Evolutionary conservation across 1,140 invertebrate species (phyloP).

Genomic region (Teleogryllus occipitalis): DNA sequence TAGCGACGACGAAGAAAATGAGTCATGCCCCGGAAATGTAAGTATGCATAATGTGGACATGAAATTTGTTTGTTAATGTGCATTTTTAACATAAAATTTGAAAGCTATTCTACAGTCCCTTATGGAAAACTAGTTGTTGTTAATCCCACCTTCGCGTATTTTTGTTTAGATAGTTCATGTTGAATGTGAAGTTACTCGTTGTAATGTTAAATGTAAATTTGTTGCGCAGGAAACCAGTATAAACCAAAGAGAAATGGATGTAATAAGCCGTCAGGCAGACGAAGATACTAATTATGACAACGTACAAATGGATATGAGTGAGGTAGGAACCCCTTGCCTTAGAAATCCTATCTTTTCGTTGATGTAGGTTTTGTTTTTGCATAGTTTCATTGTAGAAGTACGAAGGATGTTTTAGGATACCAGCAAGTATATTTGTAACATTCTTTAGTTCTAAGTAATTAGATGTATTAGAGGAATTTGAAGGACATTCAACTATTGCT

Average conservation of each 20-base stretch:
- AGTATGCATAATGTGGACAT: no score
- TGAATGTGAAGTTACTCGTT: no score
- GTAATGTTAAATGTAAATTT: no score
- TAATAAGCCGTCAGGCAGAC: constrained; percentile 19
- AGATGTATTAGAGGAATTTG: no score
- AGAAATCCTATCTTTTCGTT: neutral
- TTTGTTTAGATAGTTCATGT: no score
- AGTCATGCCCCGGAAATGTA: constrained; percentile 9
- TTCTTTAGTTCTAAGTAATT: no score
- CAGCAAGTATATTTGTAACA: neutral
- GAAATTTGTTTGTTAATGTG: no score
- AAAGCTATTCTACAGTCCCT: no score
- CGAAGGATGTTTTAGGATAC: neutral
- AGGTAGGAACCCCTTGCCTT: constrained; percentile 25
- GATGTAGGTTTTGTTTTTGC: neutral
- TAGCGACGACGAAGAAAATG: constrained; percentile 18
- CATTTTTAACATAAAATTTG: no score
- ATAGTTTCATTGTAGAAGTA: neutral
- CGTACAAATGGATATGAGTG: constrained; percentile 30
- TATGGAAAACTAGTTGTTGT: no score
- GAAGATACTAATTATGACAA: constrained; percentile 30
- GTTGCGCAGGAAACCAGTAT: neutral
- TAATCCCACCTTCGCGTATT: no score
- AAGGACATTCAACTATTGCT: neutral
- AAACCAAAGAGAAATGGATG: neutral